Conservation (phyloP, 1,140 invertebrate genomes). For the Conus ventricosus region DNA sequence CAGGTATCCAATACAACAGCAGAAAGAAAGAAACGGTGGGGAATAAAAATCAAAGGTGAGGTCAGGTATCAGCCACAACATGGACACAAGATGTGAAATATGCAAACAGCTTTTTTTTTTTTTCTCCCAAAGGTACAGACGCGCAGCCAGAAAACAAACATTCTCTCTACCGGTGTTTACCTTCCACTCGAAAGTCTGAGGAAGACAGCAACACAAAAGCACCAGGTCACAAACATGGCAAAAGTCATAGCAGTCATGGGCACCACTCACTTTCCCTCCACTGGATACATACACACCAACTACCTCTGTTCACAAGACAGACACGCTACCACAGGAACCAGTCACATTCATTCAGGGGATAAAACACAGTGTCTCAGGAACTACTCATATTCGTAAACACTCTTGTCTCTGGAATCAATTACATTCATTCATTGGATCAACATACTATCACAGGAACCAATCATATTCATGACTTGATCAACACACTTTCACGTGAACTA, state of each 20-base stretch:
- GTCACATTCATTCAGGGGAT: too few species aligned
- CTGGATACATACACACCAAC: too few species aligned
- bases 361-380: too few species aligned
- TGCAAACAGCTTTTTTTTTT: not conserved
- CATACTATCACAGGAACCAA: too few species aligned
- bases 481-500: too few species aligned
- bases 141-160: not conserved
- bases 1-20: not conserved
- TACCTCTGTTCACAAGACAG: too few species aligned
- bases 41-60: not conserved
- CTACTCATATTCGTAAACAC: too few species aligned
- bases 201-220: conserved; percentile 20
- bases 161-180: conserved; percentile 43
- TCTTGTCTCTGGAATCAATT: too few species aligned
- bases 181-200: conserved; percentile 65
- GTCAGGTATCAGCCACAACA: not conserved
- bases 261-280: not conserved
- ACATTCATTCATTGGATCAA: too few species aligned
- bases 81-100: not conserved
- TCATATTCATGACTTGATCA: too few species aligned
- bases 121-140: not conserved
- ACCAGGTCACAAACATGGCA: not conserved
- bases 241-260: not conserved
- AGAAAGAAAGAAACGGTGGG: not conserved
- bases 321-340: too few species aligned